A percentile compares a stretch with the other conserved stretches of the same genome.
phyloP scores from a whole-genome alignment of 2,797 vertebrate genomes.

The Epinephelus awoara region DNA sequence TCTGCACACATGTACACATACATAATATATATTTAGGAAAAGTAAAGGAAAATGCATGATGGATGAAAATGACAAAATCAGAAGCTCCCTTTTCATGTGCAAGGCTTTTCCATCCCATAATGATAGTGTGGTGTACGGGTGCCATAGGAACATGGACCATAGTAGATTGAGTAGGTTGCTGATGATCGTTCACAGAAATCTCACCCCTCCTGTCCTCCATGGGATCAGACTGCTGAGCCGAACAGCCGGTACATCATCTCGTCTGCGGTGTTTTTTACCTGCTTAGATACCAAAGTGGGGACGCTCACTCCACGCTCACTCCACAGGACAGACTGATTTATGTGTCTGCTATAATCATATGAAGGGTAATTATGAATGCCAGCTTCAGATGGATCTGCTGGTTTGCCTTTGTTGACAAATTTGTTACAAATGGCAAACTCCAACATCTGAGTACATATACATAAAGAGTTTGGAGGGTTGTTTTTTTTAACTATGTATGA shows the following conservation, averaged over 20 bases:
- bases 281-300: slow-evolving; percentile 16
- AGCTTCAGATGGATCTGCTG: neutral
- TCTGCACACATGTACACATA: slow-evolving; percentile 11
- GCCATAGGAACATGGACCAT: slow-evolving; percentile 29
- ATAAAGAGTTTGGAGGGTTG: neutral
- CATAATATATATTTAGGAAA: slow-evolving; percentile 21
- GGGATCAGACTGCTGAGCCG: neutral
- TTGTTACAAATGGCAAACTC: too few species aligned
- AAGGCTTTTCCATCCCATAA: slow-evolving; percentile 48
- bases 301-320: slow-evolving; percentile 6
- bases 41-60: slow-evolving; percentile 32
- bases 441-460: too few species aligned
- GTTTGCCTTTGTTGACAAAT: neutral
- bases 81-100: slow-evolving; percentile 54
- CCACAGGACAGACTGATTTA: neutral
- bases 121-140: neutral
- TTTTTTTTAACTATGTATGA: neutral
- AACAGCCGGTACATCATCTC: neutral
- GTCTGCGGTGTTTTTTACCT: neutral
- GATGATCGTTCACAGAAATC: slow-evolving; percentile 15
- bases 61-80: slow-evolving; percentile 43
- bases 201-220: neutral
- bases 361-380: too few species aligned
- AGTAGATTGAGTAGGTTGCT: neutral
- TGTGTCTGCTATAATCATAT: neutral